Evolutionary conservation across 2,113 vertebrate species (phyloP), one percentile per base, ranked within the genome.

Genomic region (Agelaius tricolor): DNA sequence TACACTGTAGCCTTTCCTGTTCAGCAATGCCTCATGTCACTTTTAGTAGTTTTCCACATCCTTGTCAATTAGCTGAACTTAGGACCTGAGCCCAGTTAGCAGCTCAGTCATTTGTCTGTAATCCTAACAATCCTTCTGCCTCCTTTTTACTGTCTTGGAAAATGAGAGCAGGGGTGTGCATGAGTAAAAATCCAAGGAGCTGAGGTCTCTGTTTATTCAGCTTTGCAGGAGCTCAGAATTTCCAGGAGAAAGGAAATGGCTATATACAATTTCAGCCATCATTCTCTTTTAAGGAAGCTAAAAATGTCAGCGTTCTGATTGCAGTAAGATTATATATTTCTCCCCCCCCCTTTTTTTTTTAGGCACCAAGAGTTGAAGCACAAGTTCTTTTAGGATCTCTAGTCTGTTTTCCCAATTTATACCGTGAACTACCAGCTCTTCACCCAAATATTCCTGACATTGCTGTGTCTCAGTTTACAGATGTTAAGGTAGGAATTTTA

Each of bases 281-380:
- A 1, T 41, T 80, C 58, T 89, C 62, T 85, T 69, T 73, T 55
- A 83, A 79, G 41, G 28, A 63, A 78, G 14, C 54, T 68, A 41
- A 54, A 87, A 87, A 46, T 63, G 23, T 62, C 81, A 81, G 10
- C 52, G 73, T 83, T 31, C 58, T 52, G 27, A 85, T 7, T 87
- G 26, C 59, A 55, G 15, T 74, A 78, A 86, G 35, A 82, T 19
- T 78, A 67, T 54, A 3, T 69, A 11, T 72, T 87, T 93, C 54
- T 59, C 24, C 24, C 44, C 54, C 54, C 33, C 14, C 18, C 11
- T 5, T 93, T 96, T 87, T 93, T 46, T 88, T 94, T 39, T 82
- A 99, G 99, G 99, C 99, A 94, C 99, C 99, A 71, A 98, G 99
- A 97, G 99, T 99, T 21, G 99, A 99, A 98, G 99, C 99, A 61